Evolutionary conservation across 2,113 vertebrate species (phyloP).

Genomic region (Onychostoma macrolepis): DNA sequence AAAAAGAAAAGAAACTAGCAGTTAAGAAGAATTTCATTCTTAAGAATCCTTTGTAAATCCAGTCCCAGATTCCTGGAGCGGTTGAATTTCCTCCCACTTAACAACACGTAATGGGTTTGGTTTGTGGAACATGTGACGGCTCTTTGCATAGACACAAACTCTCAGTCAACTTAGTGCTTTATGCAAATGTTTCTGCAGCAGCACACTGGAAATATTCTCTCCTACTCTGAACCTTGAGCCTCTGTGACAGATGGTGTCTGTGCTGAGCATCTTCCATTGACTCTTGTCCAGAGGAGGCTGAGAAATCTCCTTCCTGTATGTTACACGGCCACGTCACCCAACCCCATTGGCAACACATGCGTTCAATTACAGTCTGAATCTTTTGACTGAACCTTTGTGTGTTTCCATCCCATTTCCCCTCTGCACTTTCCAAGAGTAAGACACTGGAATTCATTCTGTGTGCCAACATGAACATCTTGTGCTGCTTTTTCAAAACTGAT

Average conservation of each 20-base stretch:
- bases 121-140: not conserved
- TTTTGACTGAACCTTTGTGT: conserved; percentile 22
- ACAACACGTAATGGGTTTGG: not conserved
- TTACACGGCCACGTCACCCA: conserved; percentile 35
- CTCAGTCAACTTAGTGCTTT: not conserved
- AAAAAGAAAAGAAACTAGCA: not conserved
- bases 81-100: not conserved
- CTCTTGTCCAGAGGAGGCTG: not conserved
- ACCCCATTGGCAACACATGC: conserved; percentile 40
- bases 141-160: conserved; percentile 34
- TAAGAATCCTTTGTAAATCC: not conserved
- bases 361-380: conserved; percentile 38
- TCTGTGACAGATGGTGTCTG: not conserved
- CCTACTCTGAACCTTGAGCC: not conserved
- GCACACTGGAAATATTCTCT: not conserved
- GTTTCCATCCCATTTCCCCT: conserved; percentile 16
- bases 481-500: not conserved
- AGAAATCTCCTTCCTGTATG: not conserved
- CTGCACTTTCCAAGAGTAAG: conserved; percentile 10
- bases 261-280: not conserved
- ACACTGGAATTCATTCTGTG: not conserved
- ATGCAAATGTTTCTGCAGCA: not conserved
- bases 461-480: not conserved
- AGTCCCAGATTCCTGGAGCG: not conserved
- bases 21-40: not conserved